These are phyloP conservation scores for Lamprologus ornatipinnis DNA, from an alignment of 2,113 vertebrate species.

Conservation along the genomic window DNA sequence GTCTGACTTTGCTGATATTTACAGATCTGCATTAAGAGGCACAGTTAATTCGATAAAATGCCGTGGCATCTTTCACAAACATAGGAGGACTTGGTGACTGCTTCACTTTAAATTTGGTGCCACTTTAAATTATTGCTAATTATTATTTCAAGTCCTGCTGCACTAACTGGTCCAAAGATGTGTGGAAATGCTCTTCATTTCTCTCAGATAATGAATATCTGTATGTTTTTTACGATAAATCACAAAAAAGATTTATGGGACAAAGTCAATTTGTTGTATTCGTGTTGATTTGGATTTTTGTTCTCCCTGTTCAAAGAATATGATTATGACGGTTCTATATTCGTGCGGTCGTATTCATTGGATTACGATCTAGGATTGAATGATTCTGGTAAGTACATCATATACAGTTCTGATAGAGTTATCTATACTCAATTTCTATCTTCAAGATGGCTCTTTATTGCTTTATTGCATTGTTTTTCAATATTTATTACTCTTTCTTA, in stretches of 20 bases:
- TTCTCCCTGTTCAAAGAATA: accelerated
- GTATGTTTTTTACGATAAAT: neutral
- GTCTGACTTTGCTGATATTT: neutral
- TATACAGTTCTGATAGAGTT: neutral
- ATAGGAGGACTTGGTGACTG: neutral
- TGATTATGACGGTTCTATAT: accelerated
- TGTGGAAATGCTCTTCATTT: neutral
- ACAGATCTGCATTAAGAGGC: neutral
- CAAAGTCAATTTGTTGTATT: neutral
- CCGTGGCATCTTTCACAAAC: neutral
- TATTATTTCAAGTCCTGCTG: neutral
- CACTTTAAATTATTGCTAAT: neutral
- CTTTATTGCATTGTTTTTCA: neutral
- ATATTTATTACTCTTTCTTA: neutral
- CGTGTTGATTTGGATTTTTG: neutral
- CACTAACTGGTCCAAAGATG: neutral
- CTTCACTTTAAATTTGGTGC: neutral
- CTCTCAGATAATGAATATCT: neutral
- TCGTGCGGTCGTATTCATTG: accelerated
- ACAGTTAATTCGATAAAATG: neutral
- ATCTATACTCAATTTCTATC: neutral
- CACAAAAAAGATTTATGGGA: neutral
- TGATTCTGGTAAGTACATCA: accelerated
- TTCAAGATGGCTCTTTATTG: neutral
- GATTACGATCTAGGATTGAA: accelerated